Base-by-base conservation (phyloP, 2,888 invertebrate species). In the Apoderus coryli region DNA sequence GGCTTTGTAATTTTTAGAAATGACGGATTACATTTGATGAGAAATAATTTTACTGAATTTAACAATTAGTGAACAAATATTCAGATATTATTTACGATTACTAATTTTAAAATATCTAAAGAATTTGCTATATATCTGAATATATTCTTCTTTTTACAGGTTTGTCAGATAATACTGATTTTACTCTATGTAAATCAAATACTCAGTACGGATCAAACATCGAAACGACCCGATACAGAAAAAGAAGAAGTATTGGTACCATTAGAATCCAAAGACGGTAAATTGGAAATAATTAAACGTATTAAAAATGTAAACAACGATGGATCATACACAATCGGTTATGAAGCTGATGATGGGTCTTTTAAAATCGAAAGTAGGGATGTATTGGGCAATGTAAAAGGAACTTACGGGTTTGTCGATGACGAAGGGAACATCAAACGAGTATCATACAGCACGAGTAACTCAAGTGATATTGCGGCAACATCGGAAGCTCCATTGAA, bases 341-440 rank as follows among this genome's bases (percentile, higher is more conserved):
- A 80, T 49, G 84, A 84, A 59, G 80, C 81, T 3, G 81, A 78
- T 27, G 84, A 84, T 53, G 84, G 84, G 3, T 78, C 80, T 0
- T 84, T 82, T 55, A 82, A 84, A 62, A 80, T 82, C 34, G 82
- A 82, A 59, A 82, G 77, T 47, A 63, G 81, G 38, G 80, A 80
- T 54, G 76, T 78, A 27, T 60, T 72, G 37, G 81, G 81, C 5
- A 78, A 80, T 53, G 76, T 82, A 39, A 81, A 80, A 54, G 82
- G 82, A 22, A 82, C 81, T 29, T 84, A 80, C 48, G 84, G 84
- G 24, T 84, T 78, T 53, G 65, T 82, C 27, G 81, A 81, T 48
- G 72, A 72, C 33, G 67, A 71, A 48, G 82, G 84, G 4, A 73
- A 77, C 52, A 71, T 82, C 33, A 81, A 82, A 59, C 65, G 80